phyloP scores from a whole-genome alignment of 2,797 vertebrate genomes.

The Oryzias sinensis region DNA sequence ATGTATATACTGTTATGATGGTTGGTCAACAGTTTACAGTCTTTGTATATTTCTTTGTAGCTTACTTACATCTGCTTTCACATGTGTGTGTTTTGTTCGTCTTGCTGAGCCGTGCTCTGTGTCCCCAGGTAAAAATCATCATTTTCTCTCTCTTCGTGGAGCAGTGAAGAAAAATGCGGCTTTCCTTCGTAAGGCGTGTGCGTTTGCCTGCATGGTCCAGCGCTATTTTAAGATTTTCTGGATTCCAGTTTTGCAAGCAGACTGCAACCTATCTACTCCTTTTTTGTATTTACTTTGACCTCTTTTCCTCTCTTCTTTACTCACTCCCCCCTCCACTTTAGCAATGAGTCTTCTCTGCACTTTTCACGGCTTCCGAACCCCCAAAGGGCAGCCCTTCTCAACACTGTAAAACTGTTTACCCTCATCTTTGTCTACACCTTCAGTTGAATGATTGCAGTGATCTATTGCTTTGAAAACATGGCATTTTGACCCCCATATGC shows the following conservation, averaged over 20 bases:
- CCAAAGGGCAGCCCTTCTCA: constrained; percentile 43
- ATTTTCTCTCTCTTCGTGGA: constrained; percentile 78
- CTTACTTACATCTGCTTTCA: constrained; percentile 20
- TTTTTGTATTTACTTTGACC: neutral
- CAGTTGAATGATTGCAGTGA: constrained; percentile 6
- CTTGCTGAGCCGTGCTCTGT: constrained; percentile 69
- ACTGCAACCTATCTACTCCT: constrained; percentile 41
- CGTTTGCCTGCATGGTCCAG: constrained; percentile 72
- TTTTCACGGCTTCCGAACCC: constrained; percentile 31
- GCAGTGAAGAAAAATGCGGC: constrained; percentile 81
- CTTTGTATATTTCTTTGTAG: constrained; percentile 18
- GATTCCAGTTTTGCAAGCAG: constrained; percentile 52
- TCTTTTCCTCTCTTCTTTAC: constrained; percentile 11
- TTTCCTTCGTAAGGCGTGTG: constrained; percentile 83
- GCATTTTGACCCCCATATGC: constrained; percentile 16
- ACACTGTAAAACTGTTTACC: constrained; percentile 39
- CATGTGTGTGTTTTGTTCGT: constrained; percentile 31
- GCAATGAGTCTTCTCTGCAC: constrained; percentile 35
- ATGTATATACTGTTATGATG: constrained; percentile 1
- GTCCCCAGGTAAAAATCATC: constrained; percentile 76
- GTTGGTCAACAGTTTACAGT: constrained; percentile 17
- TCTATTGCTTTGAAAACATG: constrained; percentile 5
- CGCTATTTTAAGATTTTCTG: constrained; percentile 52
- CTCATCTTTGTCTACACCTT: constrained; percentile 26
- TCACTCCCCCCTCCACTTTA: constrained; percentile 39